Conservation (phyloP, 2,113 vertebrate species). For the Spheniscus mendiculus region DNA sequence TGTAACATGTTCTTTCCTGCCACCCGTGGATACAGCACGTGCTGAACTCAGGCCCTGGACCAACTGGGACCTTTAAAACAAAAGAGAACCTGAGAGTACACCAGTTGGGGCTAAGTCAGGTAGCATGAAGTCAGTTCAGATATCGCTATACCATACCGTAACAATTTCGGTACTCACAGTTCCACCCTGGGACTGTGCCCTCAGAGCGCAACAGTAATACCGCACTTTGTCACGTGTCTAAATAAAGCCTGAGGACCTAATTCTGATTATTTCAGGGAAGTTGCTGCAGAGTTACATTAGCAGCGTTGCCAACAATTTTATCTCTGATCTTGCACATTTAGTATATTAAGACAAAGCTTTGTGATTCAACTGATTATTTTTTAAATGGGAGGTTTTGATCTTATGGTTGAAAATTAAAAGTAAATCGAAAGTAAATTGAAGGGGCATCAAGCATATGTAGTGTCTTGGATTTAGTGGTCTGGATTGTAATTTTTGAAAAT, state of each 20-base stretch:
- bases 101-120: neutral
- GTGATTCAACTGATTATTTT: slow-evolving; percentile 37
- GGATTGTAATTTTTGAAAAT: neutral
- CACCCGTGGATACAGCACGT: neutral
- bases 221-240: neutral
- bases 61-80: neutral
- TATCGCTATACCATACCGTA: neutral
- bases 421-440: slow-evolving; percentile 45
- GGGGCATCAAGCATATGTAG: neutral
- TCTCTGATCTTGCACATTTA: slow-evolving; percentile 47
- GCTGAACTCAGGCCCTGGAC: fast-evolving
- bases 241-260: neutral
- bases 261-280: neutral
- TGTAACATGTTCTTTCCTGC: neutral
- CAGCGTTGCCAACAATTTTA: slow-evolving; percentile 20
- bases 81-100: neutral
- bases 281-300: neutral
- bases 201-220: neutral
- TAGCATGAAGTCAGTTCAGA: neutral
- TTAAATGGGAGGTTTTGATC: slow-evolving; percentile 46
- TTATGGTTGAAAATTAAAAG: slow-evolving; percentile 33
- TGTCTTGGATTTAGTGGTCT: neutral
- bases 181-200: neutral
- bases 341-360: slow-evolving; percentile 28
- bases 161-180: neutral